Conservation (phyloP, 1,140 invertebrate genomes). For the Olivierus martensii region DNA sequence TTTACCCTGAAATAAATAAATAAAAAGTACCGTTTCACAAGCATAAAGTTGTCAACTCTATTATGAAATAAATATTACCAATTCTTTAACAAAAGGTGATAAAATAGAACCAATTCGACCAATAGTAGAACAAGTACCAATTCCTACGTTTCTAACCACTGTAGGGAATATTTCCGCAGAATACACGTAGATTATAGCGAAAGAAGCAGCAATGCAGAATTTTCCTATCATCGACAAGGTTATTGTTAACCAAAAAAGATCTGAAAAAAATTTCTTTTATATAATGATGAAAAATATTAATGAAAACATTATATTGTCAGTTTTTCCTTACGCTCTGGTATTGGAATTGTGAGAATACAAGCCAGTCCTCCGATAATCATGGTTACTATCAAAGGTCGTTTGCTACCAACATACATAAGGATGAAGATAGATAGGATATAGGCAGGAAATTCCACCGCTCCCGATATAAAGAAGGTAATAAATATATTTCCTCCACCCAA, state of each 20-base stretch:
- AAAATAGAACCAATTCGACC: constrained; percentile 61
- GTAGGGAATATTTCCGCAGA: constrained; percentile 82
- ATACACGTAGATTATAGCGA: constrained; percentile 78
- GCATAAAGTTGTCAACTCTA: no score
- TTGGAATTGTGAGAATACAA: constrained; percentile 31
- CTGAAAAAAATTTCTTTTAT: neutral
- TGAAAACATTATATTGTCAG: neutral
- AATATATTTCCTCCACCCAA: constrained; percentile 58
- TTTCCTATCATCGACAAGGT: constrained; percentile 54
- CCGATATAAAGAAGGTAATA: constrained; percentile 58
- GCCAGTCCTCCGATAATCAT: constrained; percentile 23
- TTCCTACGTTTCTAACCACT: constrained; percentile 60
- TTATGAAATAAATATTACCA: constrained; percentile 12
- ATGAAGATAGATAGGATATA: constrained; percentile 53
- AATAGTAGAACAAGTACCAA: constrained; percentile 61
- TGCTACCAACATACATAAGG: constrained; percentile 28
- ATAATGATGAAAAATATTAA: no score
- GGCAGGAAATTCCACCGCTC: constrained; percentile 58
- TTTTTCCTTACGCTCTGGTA: constrained; percentile 1
- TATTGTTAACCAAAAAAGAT: constrained; percentile 33
- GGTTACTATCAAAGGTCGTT: constrained; percentile 15
- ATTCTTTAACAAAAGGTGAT: constrained; percentile 39
- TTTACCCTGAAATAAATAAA: neutral
- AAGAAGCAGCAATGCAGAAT: constrained; percentile 67
- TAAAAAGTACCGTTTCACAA: no score